These are phyloP conservation scores for Sorex fumeus DNA, from an alignment of 2,113 vertebrate genomes.

Conservation along the genomic window DNA sequence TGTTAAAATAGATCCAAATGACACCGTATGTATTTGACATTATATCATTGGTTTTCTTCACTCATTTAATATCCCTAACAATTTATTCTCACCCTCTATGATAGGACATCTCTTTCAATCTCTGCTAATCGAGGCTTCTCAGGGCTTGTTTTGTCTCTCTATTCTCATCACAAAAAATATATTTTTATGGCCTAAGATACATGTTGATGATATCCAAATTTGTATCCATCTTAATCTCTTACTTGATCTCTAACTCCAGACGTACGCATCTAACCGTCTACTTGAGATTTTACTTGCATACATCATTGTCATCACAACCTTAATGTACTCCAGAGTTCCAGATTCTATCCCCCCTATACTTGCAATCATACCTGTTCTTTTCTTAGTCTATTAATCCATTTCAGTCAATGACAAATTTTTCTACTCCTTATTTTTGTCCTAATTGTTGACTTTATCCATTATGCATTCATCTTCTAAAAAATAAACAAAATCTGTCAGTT, in stretches of 20 bases:
- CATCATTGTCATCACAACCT: background rate
- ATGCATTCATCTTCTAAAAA: slow-evolving; percentile 3
- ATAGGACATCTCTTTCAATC: background rate
- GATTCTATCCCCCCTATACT: background rate
- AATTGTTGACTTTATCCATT: background rate
- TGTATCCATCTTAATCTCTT: slow-evolving; percentile 10
- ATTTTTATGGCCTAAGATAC: background rate
- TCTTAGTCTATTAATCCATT: background rate
- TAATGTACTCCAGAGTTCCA: background rate
- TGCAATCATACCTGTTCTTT: background rate
- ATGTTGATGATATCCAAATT: background rate
- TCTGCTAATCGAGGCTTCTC: background rate
- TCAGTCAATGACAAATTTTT: background rate
- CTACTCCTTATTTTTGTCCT: background rate
- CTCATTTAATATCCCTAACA: background rate
- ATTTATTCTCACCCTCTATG: background rate
- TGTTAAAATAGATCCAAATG: background rate
- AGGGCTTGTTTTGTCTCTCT: background rate
- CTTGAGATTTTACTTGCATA: slow-evolving; percentile 22
- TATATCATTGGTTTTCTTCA: background rate
- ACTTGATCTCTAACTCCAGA: background rate
- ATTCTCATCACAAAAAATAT: background rate
- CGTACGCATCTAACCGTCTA: background rate
- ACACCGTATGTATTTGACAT: background rate
- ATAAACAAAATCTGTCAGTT: background rate